Evolutionary conservation across 1,140 invertebrate genomes (phyloP), one percentile per base, ranked within the genome.

Genomic region (Chironomus striatipennis): DNA sequence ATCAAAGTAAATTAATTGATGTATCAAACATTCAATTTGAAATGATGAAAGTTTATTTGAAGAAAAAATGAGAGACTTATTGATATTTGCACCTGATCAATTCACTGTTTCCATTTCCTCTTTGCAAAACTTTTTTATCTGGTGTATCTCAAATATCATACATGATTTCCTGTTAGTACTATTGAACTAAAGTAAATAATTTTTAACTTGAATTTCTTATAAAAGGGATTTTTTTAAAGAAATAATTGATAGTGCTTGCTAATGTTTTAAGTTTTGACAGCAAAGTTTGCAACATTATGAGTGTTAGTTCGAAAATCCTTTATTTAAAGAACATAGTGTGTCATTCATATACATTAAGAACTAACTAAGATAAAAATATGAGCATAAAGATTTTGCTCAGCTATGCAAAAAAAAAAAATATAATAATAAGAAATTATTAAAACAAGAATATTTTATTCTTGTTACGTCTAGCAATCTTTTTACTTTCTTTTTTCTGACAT

Each of bases 51-150:
- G 15, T 57, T 57, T 57, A 57, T 57, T 15, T 57, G n/a, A 57
- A n/a, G 12, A 15, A 57, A 57, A 5, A 34, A 34, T 5, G 24
- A 34, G 24, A 34, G 47, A 57, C 47, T 57, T 47, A 34, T 57
- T 57, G 47, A 57, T 57, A 57, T 57, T 57, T 57, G 47, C 47
- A 57, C 47, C 47, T 57, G 47, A 57, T 57, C 47, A 57, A n/a
- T n/a, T 5, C 47, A n/a, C 47, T n/a, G 47, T 57, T 57, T 4
- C 4, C 47, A 57, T 15, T 57, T 57, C 47, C 47, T 57, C n/a
- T 15, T n/a, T 57, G 9, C 15, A 10, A 47, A 47, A 47, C 15
- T 47, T n/a, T 57, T 12, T 15, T 57, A 12, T 57, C 12, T 57
- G 12, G 12, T n/a, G 43, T 15, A 12, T 57, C 47, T n/a, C 47